Percentiles rank a stretch among this genome's conserved stretches.
phyloP scores from a whole-genome alignment of 1,140 invertebrate genomes.

The Pseudomyrmex flavicornis region DNA sequence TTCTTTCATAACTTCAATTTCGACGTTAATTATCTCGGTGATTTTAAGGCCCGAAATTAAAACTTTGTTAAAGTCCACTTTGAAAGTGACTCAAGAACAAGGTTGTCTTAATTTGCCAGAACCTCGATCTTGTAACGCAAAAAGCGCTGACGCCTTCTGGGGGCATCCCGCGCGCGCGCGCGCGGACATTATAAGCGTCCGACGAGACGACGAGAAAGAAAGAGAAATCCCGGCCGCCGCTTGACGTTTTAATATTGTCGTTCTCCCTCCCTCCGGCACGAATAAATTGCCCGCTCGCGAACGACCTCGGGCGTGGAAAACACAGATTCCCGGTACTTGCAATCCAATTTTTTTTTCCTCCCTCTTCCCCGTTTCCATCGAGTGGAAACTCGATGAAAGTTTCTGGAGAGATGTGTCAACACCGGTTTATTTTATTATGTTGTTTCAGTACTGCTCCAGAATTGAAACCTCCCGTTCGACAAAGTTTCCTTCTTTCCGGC shows the following conservation, averaged over 20 bases:
- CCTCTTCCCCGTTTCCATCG: neutral
- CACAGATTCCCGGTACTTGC: conserved; percentile 61
- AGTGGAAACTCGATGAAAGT: conserved; percentile 71
- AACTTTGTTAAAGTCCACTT: conserved; percentile 20
- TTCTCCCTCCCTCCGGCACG: conserved; percentile 45
- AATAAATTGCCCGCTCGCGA: conserved; percentile 66
- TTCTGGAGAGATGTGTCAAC: conserved; percentile 61
- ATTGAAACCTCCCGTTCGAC: conserved; percentile 25
- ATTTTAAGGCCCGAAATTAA: conserved; percentile 44
- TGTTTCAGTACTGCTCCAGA: neutral
- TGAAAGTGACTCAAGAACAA: conserved; percentile 45
- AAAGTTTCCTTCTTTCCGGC: neutral
- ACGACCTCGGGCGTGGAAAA: conserved; percentile 74
- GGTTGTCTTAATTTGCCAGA: conserved; percentile 59
- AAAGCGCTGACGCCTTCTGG: conserved; percentile 51
- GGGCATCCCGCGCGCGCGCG: neutral
- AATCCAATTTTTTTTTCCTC: conserved; percentile 46
- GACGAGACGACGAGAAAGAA: conserved; percentile 30
- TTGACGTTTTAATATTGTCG: conserved; percentile 56
- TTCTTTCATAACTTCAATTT: conserved; percentile 33
- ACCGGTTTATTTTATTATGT: conserved; percentile 56
- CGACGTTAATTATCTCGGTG: conserved; percentile 49
- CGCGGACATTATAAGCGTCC: conserved; percentile 37
- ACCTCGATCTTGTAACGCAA: conserved; percentile 57
- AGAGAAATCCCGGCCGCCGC: conserved; percentile 42